Base-by-base conservation (phyloP, 2,113 vertebrate species). In the Stegastes partitus region DNA sequence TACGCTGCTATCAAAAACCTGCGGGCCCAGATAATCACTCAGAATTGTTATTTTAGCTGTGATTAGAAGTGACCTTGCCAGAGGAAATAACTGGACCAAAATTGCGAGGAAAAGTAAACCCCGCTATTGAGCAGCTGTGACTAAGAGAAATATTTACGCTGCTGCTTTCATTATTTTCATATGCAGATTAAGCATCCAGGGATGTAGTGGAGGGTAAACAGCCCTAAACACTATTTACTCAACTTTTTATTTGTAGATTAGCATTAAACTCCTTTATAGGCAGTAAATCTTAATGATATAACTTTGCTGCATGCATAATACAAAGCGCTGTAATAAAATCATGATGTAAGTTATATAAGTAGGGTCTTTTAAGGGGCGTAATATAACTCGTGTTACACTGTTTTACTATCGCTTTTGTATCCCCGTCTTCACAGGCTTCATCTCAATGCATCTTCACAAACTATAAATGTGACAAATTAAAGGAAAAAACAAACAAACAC, bases 41-140 rank as follows among this genome's bases (percentile, higher is more conserved):
- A 66, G 73, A 63, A 83, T 85, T 80, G 85, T 88, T 89, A 68
- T 87, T 90, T 91, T 79, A 86, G 78, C 22, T 15, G 80, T 86
- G 86, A 90, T 92, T 90, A 83, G 82, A 12, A 39, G 37, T 84
- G 87, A 91, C 91, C 91, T 91, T 85, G 88, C 79, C 77, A 59
- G 72, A 76, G 82, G 79, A 87, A 84, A 91, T 79, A 84, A 84
- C 73, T 31, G 82, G 82, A 77, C 75, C 74, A 58, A 77, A 89
- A 77, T 67, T 63, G 81, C 2, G 56, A 83, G 56, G 72, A 68
- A 88, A 82, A 81, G 76, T 50, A 84, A 92, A 87, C 74, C 66
- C 34, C 0, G 28, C 37, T 61, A 68, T 70, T 21, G 61, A 88
- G 74, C 81, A 77, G 80, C 81, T 81, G 89, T 79, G 84, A 83